phyloP scores from a whole-genome alignment of 2,888 invertebrate genomes.

The Anorthoa munda region DNA sequence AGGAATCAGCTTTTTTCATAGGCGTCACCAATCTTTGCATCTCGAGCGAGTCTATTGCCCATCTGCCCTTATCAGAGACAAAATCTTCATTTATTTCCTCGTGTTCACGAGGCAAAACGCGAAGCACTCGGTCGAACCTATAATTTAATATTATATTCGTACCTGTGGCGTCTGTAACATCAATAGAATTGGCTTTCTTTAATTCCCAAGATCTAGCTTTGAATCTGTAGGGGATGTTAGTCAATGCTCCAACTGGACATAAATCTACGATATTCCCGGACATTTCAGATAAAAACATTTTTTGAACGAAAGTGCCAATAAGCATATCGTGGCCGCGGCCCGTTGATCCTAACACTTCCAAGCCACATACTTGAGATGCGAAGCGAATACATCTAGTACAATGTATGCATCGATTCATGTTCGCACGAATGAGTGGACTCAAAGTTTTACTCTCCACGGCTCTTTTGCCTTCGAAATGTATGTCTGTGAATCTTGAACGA shows the following conservation, averaged over 20 bases:
- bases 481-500: slow-evolving; percentile 97
- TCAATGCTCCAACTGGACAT: slow-evolving; percentile 99
- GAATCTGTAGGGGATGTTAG: slow-evolving; percentile 98
- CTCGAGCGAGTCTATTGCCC: slow-evolving; percentile 99
- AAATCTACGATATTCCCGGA: slow-evolving; percentile 99
- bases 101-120: slow-evolving; percentile 85
- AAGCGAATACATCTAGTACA: slow-evolving; percentile 99
- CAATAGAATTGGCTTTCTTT: slow-evolving; percentile 92
- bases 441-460: slow-evolving; percentile 99
- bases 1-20: slow-evolving; percentile 94
- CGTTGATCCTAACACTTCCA: slow-evolving; percentile 98
- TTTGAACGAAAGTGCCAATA: slow-evolving; percentile 99
- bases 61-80: slow-evolving; percentile 99
- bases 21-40: slow-evolving; percentile 98
- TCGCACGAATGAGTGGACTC: slow-evolving; percentile 98
- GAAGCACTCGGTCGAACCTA: slow-evolving; percentile 81
- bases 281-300: slow-evolving; percentile 98
- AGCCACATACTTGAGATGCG: slow-evolving; percentile 99
- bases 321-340: slow-evolving; percentile 99
- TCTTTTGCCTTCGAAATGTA: slow-evolving; percentile 96
- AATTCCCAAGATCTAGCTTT: slow-evolving; percentile 99
- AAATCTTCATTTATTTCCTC: slow-evolving; percentile 97
- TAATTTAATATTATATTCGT: slow-evolving; percentile 83
- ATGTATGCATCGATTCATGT: slow-evolving; percentile 99
- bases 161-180: slow-evolving; percentile 87